phyloP scores from a whole-genome alignment of 2,113 vertebrate species.

The Phodopus roborovskii region DNA sequence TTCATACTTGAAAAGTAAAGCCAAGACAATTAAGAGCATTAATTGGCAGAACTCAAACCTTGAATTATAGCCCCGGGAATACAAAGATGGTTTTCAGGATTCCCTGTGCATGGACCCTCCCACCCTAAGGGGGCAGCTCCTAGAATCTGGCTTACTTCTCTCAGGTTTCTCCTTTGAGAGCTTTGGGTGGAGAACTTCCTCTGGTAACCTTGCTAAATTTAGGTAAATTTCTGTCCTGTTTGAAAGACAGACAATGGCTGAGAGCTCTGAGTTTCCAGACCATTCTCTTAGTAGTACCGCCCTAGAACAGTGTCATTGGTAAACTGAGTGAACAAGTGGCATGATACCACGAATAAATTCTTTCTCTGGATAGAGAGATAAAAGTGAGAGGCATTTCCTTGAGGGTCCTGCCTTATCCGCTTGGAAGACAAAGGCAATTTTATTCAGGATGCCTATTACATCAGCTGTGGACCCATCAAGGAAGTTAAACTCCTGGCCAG shows the following conservation, averaged over 20 bases:
- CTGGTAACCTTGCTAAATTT: background rate
- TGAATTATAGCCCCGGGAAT: background rate
- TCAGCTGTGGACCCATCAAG: background rate
- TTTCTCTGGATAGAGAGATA: background rate
- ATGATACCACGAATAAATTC: background rate
- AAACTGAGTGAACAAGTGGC: background rate
- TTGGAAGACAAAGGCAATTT: slow-evolving; percentile 20
- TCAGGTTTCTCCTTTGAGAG: background rate
- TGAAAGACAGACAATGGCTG: background rate
- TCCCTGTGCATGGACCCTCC: background rate
- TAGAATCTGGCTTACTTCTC: background rate
- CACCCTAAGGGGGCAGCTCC: background rate
- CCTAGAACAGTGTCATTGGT: background rate
- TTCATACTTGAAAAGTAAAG: background rate
- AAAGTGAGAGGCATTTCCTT: background rate
- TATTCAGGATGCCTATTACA: background rate
- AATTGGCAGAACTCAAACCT: background rate
- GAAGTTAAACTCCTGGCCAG: background rate
- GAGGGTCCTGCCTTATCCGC: background rate
- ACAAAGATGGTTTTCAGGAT: background rate
- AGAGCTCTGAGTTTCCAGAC: background rate
- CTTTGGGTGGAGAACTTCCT: background rate
- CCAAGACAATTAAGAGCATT: background rate
- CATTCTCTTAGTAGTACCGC: background rate
- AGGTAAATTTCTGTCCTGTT: background rate